Evolutionary conservation across 2,888 invertebrate genomes (phyloP).

Genomic region (Erpobdella octoculata): DNA sequence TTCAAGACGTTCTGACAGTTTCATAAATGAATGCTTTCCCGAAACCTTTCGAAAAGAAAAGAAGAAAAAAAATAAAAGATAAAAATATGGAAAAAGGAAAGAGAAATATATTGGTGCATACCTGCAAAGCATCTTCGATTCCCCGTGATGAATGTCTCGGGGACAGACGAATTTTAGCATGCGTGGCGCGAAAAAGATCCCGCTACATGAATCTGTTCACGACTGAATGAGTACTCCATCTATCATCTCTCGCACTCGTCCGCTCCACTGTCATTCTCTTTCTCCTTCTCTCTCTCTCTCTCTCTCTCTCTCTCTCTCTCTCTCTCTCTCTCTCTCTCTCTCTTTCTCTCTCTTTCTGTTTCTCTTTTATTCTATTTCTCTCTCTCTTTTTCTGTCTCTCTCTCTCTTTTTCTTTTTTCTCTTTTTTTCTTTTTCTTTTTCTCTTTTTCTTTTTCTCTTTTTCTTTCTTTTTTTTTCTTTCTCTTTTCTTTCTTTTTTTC

Average conservation of each 20-base stretch:
- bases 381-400: background rate
- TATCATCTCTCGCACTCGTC: constrained; percentile 3
- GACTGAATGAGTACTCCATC: background rate
- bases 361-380: background rate
- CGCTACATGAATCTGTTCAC: constrained; percentile 9
- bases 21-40: no score
- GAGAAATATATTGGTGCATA: no score
- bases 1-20: no score
- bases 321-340: background rate
- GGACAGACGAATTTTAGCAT: constrained; percentile 11
- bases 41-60: no score
- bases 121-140: no score
- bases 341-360: background rate
- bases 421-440: background rate
- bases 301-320: background rate
- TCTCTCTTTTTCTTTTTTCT: background rate
- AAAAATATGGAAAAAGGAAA: no score
- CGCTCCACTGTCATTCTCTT: background rate
- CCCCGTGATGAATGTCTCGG: background rate
- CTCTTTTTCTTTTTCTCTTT: background rate
- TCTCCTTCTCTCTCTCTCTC: background rate
- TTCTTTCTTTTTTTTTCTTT: background rate
- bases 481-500: background rate
- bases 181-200: constrained; percentile 13
- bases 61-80: no score